Percentiles rank a stretch among this genome's conserved stretches.
Evolutionary conservation across 2,113 vertebrate species (phyloP).

Genomic region (Urocitellus parryii): DNA sequence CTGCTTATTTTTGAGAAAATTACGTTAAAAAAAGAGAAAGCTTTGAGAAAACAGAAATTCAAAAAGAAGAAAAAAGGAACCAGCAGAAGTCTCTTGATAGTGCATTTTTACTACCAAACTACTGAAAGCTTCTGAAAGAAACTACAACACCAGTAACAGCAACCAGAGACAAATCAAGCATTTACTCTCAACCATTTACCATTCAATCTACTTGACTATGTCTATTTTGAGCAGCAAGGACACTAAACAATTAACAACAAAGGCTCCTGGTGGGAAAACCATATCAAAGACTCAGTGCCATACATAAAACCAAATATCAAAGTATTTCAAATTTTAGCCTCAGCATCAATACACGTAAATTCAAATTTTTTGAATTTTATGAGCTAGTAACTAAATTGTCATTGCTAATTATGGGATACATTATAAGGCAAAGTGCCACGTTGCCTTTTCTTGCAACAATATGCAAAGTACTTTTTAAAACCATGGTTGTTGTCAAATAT

Average conservation of each 20-base stretch:
- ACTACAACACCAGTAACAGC: too few relatives aligned
- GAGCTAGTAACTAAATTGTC: background rate
- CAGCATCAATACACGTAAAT: background rate
- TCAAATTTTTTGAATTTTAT: background rate
- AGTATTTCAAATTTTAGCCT: background rate
- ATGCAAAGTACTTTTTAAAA: slow-evolving; percentile 10
- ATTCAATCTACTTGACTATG: too few relatives aligned
- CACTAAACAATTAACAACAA: too few relatives aligned
- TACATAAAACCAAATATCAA: too few relatives aligned
- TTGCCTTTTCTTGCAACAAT: background rate
- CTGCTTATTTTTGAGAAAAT: background rate
- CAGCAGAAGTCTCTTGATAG: too few relatives aligned
- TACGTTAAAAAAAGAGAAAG: background rate
- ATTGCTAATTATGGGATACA: background rate
- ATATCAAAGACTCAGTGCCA: too few relatives aligned
- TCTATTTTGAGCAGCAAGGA: too few relatives aligned
- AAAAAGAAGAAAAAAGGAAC: slow-evolving; percentile 20
- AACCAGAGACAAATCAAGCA: too few relatives aligned
- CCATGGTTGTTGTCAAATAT: background rate
- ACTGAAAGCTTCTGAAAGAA: too few relatives aligned
- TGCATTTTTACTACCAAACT: too few relatives aligned
- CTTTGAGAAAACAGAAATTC: background rate
- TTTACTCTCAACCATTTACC: too few relatives aligned
- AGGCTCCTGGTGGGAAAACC: too few relatives aligned
- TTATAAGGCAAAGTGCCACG: background rate